A percentile compares a stretch with the other conserved stretches of the same genome.
phyloP scores from a whole-genome alignment of 2,888 invertebrate species.

The Dendrolimus pini region DNA sequence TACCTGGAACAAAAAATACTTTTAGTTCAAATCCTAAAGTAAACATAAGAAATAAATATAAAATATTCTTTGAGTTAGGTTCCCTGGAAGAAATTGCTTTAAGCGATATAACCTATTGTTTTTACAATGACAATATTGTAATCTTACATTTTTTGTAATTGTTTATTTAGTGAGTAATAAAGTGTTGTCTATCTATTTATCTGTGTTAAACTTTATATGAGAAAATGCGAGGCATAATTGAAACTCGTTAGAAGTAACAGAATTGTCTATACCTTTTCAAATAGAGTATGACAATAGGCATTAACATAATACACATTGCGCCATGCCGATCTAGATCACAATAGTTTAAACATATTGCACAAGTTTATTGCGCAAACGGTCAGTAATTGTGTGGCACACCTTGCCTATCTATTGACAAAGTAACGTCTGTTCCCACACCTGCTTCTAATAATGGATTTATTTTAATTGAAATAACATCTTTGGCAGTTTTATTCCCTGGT shows the following conservation, averaged over 20 bases:
- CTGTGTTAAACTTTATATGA: too few species aligned
- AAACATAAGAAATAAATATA: too few species aligned
- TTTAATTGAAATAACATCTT: not conserved
- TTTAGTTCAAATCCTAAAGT: too few species aligned
- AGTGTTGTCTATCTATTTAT: too few species aligned
- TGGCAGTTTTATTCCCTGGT: not conserved
- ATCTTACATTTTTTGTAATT: too few species aligned
- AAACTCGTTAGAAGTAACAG: not conserved
- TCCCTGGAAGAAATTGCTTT: too few species aligned
- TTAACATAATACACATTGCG: constrained; percentile 5
- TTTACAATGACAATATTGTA: too few species aligned
- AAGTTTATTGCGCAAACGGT: not conserved
- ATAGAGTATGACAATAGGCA: constrained; percentile 11
- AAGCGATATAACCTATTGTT: too few species aligned
- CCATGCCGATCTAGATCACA: not conserved
- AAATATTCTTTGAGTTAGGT: too few species aligned
- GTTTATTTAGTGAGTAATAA: too few species aligned
- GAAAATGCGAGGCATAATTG: too few species aligned
- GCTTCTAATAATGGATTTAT: not conserved
- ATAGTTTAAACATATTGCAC: not conserved
- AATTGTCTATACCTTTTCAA: not conserved
- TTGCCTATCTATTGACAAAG: not conserved
- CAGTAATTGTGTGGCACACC: not conserved
- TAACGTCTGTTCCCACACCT: not conserved
- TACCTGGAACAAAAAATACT: too few species aligned